These are phyloP conservation scores for Sorex maritimensis DNA, from an alignment of 2,797 vertebrate species.

Conservation along the genomic window DNA sequence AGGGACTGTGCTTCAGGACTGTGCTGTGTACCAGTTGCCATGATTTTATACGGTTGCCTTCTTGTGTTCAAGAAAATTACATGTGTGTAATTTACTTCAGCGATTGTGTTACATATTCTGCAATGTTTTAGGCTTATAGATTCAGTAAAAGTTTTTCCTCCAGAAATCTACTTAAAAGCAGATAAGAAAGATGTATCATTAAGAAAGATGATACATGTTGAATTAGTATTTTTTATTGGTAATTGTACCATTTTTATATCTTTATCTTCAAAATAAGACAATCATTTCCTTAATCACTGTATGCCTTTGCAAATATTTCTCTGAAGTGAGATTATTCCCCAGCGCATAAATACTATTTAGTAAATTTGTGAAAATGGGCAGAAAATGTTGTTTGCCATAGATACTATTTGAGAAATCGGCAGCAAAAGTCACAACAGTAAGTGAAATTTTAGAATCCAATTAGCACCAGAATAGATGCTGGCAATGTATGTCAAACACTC, in stretches of 20 bases:
- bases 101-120: background rate
- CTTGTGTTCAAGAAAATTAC: background rate
- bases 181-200: background rate
- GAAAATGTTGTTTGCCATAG: background rate
- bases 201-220: background rate
- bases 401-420: background rate
- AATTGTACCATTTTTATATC: background rate
- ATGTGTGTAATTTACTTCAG: background rate
- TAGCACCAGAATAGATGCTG: background rate
- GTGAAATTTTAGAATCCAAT: background rate
- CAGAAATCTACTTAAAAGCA: background rate
- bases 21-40: no score
- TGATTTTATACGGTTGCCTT: background rate
- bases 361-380: background rate
- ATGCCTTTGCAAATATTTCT: constrained; percentile 19
- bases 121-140: background rate
- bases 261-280: background rate
- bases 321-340: background rate
- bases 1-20: no score
- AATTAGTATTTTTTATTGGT: background rate
- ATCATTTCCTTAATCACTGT: background rate
- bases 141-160: background rate
- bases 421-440: background rate
- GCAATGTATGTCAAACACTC: background rate
- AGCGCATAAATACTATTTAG: background rate